Evolutionary conservation across 2,113 vertebrate genomes (phyloP).

Genomic region (Glareola pratincola): DNA sequence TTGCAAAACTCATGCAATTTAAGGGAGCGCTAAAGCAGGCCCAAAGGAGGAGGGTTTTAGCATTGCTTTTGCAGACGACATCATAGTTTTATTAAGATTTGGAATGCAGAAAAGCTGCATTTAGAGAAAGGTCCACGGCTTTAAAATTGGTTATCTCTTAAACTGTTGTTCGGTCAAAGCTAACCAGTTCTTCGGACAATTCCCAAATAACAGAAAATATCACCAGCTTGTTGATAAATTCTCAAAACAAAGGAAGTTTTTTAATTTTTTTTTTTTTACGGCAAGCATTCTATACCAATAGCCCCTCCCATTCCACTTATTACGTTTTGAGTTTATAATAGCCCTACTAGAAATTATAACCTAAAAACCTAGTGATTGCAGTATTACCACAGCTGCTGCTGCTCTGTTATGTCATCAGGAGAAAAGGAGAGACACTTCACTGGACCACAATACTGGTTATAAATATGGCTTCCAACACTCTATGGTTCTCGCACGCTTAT

Average conservation of each 20-base stretch:
- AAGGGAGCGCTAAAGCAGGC: background rate
- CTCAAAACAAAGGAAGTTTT: background rate
- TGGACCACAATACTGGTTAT: background rate
- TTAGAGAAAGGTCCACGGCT: background rate
- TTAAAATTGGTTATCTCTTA: background rate
- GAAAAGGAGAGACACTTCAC: background rate
- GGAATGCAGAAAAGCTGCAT: background rate
- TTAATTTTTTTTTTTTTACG: background rate
- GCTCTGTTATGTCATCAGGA: background rate
- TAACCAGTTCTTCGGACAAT: background rate
- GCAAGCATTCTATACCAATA: background rate
- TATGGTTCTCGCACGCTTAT: background rate
- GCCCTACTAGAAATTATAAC: background rate
- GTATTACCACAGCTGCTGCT: background rate
- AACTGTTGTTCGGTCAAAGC: background rate
- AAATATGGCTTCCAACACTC: background rate
- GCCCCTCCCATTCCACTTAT: background rate
- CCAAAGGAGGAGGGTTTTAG: background rate
- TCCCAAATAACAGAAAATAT: background rate
- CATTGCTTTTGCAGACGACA: background rate
- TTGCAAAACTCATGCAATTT: background rate
- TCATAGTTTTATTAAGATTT: background rate
- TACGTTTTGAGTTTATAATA: constrained; percentile 10
- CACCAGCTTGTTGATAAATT: background rate
- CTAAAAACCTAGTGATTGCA: background rate